These are phyloP conservation scores for Heliopora coerulea DNA, from an alignment of 92 coral and sea anemone species.

Conservation along the genomic window DNA sequence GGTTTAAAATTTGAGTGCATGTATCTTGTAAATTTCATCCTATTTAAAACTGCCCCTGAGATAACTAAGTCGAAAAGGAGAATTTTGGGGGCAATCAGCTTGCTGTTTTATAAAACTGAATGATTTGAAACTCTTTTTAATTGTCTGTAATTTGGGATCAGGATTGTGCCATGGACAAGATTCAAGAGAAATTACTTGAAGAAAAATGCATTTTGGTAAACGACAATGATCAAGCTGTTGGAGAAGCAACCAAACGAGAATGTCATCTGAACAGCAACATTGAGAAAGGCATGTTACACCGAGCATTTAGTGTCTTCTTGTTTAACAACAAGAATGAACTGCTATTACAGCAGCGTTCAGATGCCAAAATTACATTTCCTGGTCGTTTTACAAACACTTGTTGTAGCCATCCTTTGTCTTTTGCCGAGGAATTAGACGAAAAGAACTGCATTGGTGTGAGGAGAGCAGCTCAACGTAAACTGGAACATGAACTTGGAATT, in stretches of 20 bases:
- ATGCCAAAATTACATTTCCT: constrained; percentile 85
- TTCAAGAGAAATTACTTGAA: constrained; percentile 69
- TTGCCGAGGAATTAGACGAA: constrained; percentile 69
- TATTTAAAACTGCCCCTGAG: too few species aligned
- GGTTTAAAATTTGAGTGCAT: too few species aligned
- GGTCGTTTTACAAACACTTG: constrained; percentile 80
- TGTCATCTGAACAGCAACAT: constrained; percentile 85
- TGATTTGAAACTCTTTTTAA: too few species aligned
- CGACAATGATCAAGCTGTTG: constrained; percentile 69
- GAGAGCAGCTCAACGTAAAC: constrained; percentile 83
- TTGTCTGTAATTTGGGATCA: neutral
- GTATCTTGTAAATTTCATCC: too few species aligned
- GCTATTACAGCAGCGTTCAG: constrained; percentile 80
- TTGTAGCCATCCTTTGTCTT: constrained; percentile 81
- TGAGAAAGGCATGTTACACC: constrained; percentile 83
- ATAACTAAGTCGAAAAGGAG: too few species aligned
- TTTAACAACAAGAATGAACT: constrained; percentile 73
- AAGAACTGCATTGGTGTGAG: constrained; percentile 63
- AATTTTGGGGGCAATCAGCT: too few species aligned
- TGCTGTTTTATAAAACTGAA: too few species aligned
- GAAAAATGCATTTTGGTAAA: constrained; percentile 84
- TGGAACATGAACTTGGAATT: constrained; percentile 87
- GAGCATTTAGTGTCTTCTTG: constrained; percentile 94
- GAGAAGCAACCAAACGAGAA: constrained; percentile 78
- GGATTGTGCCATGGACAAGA: constrained; percentile 46